These are phyloP conservation scores for Daubentonia madagascariensis DNA, from an alignment of 2,113 vertebrate genomes.

Conservation along the genomic window DNA sequence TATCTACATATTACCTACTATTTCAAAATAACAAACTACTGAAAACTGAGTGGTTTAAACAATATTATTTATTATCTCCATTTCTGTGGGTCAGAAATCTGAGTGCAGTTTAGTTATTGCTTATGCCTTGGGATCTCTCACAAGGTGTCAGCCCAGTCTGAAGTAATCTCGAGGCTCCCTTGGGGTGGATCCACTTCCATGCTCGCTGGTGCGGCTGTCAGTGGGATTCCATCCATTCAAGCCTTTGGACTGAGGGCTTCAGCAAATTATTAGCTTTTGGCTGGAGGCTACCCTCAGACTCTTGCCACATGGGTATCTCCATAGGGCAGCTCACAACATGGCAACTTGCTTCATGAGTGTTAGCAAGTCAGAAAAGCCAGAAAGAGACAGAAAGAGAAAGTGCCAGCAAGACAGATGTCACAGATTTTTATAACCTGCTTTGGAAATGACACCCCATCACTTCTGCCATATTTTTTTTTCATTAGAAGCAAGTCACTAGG, in stretches of 20 bases:
- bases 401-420: neutral
- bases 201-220: accelerated
- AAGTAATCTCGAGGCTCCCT: neutral
- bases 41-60: neutral
- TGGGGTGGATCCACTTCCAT: neutral
- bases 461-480: neutral
- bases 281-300: neutral
- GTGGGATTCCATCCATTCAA: neutral
- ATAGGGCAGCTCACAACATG: neutral
- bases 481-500: neutral
- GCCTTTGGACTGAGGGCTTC: neutral
- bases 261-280: neutral
- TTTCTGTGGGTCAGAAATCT: neutral
- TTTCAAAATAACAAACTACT: neutral
- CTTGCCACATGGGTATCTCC: neutral
- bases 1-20: neutral
- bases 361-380: neutral
- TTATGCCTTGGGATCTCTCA: neutral
- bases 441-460: neutral
- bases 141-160: neutral
- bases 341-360: neutral
- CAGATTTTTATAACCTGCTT: neutral
- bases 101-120: neutral
- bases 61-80: neutral
- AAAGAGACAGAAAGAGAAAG: neutral